A percentile compares a stretch with the other conserved stretches of the same genome.
Conservation (phyloP, 2,113 vertebrate species). For the Rhinolophus sinicus region DNA sequence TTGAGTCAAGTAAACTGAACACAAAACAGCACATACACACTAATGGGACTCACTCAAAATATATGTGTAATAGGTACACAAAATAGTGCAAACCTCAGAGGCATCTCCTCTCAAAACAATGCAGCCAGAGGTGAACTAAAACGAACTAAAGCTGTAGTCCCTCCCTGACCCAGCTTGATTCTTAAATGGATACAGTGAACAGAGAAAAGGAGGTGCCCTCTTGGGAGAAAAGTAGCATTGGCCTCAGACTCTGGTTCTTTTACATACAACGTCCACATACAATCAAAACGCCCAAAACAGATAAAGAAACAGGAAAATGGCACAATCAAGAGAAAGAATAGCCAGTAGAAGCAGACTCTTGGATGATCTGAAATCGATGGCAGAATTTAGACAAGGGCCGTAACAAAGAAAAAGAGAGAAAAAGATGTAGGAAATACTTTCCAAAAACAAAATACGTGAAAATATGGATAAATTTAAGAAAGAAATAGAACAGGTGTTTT, state of each 20-base stretch:
- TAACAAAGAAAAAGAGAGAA: neutral
- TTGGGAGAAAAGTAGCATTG: neutral
- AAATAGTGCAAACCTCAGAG: neutral
- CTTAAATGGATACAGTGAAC: neutral
- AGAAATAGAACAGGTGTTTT: neutral
- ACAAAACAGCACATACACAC: neutral
- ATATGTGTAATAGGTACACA: fast-evolving
- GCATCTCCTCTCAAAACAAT: neutral
- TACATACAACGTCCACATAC: neutral
- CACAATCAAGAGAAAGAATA: neutral
- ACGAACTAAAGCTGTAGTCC: neutral
- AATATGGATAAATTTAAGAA: neutral
- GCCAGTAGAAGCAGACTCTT: neutral
- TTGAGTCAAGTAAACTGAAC: no score
- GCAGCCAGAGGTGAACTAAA: neutral
- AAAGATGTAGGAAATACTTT: neutral
- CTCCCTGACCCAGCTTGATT: neutral
- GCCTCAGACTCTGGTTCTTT: neutral
- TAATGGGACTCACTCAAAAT: neutral
- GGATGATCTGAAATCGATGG: no score
- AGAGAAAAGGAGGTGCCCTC: neutral
- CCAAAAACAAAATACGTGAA: neutral
- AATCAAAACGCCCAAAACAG: neutral
- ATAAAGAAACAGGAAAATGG: neutral
- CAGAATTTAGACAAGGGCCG: neutral